These are phyloP conservation scores for Tenthredo amoena DNA, from an alignment of 2,888 invertebrate species.

Conservation along the genomic window DNA sequence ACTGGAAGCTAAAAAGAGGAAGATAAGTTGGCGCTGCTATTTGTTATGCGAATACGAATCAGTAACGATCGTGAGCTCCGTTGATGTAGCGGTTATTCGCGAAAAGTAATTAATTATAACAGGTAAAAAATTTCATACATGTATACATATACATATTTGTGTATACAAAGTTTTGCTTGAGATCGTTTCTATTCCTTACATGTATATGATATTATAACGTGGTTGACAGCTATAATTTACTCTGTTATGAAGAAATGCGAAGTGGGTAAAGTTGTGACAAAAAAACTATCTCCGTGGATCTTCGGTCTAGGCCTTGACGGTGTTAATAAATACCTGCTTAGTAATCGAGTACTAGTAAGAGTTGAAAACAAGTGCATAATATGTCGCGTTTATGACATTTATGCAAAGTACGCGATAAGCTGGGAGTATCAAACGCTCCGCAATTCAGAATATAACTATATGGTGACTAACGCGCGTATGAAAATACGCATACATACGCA, in stretches of 20 bases:
- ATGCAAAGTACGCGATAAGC: not conserved
- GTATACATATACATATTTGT: not conserved
- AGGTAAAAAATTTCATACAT: not conserved
- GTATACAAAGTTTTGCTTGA: not conserved
- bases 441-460: conserved; percentile 13
- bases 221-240: not conserved
- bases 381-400: not conserved
- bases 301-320: conserved; percentile 20
- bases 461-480: not conserved
- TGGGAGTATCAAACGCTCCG: not conserved
- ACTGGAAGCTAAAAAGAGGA: not conserved
- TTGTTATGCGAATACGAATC: not conserved
- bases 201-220: not conserved
- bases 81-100: not conserved
- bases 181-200: not conserved
- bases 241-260: not conserved
- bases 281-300: conserved; percentile 14
- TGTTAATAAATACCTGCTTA: not conserved
- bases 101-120: not conserved
- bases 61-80: not conserved
- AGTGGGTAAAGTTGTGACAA: not conserved
- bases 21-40: not conserved
- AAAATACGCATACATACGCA: not conserved
- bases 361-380: conserved; percentile 23
- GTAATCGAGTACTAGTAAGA: not conserved